Evolutionary conservation across 2,113 vertebrate species (phyloP).

Genomic region (Pholis gunnellus): DNA sequence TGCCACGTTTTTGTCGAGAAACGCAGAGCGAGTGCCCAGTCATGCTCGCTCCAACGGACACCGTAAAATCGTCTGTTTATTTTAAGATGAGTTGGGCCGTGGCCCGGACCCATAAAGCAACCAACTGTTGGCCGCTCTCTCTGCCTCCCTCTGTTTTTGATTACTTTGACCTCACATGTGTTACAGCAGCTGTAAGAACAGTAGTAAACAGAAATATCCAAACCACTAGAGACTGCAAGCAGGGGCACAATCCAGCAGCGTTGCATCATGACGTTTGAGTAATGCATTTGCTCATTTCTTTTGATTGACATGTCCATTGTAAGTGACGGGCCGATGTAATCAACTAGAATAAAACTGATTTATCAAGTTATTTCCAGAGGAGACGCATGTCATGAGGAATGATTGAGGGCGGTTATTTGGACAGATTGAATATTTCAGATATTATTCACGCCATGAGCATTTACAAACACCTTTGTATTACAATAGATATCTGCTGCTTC

Average conservation of each 20-base stretch:
- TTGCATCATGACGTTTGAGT: neutral
- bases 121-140: constrained; percentile 27
- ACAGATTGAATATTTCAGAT: constrained; percentile 3
- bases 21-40: neutral
- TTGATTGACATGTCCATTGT: constrained; percentile 15
- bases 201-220: constrained; percentile 18
- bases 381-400: constrained; percentile 5
- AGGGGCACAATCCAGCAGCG: constrained; percentile 13
- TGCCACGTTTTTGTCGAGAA: neutral
- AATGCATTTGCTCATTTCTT: constrained; percentile 26
- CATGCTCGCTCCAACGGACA: constrained; percentile 8
- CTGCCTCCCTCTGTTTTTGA: constrained; percentile 46
- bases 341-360: constrained; percentile 12
- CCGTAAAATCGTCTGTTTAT: constrained; percentile 51
- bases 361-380: constrained; percentile 42
- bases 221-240: neutral
- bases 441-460: neutral
- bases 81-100: constrained; percentile 47
- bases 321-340: neutral
- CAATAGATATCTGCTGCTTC: constrained; percentile 1
- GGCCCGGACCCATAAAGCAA: constrained; percentile 46
- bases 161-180: constrained; percentile 52
- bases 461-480: neutral
- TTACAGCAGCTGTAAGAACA: constrained; percentile 38
- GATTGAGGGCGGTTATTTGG: constrained; percentile 11